Percentiles rank a stretch among this genome's conserved stretches.
Conservation (phyloP, 2,113 vertebrate genomes). For the Phyllostomus discolor region DNA sequence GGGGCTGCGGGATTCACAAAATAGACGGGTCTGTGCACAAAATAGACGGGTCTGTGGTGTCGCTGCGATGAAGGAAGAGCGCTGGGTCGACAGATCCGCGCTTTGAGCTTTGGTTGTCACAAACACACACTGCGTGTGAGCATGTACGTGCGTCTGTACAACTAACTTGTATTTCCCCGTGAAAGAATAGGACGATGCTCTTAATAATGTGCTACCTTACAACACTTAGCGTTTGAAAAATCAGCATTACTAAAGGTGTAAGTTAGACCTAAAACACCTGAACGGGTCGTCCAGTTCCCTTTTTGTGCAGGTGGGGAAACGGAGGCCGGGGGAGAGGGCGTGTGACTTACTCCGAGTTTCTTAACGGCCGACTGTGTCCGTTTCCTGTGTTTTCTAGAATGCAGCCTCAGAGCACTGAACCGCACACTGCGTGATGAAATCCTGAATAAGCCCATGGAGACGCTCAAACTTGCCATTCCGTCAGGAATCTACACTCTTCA, state of each 20-base stretch:
- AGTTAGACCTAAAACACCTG: background rate
- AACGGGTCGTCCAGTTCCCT: background rate
- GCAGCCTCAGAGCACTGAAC: slow-evolving; percentile 90
- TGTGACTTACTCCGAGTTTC: background rate
- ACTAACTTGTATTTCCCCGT: background rate
- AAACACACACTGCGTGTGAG: background rate
- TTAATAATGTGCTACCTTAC: background rate
- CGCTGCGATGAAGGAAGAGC: background rate
- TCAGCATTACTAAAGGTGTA: background rate
- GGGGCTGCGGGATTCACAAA: background rate
- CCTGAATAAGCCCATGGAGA: slow-evolving; percentile 93
- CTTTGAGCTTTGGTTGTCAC: slow-evolving; percentile 6
- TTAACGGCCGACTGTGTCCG: slow-evolving; percentile 36
- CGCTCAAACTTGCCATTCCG: slow-evolving; percentile 96
- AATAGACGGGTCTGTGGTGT: background rate
- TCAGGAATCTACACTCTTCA: slow-evolving; percentile 99
- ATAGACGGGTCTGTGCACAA: too few relatives aligned
- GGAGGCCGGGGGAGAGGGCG: background rate
- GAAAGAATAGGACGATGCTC: background rate
- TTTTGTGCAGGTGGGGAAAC: background rate
- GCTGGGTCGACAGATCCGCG: background rate
- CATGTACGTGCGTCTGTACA: background rate
- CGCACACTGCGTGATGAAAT: slow-evolving; percentile 94
- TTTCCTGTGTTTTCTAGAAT: slow-evolving; percentile 82
- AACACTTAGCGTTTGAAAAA: slow-evolving; percentile 2